Conservation (phyloP, 2,888 invertebrate genomes). For the Allygus modestus region DNA sequence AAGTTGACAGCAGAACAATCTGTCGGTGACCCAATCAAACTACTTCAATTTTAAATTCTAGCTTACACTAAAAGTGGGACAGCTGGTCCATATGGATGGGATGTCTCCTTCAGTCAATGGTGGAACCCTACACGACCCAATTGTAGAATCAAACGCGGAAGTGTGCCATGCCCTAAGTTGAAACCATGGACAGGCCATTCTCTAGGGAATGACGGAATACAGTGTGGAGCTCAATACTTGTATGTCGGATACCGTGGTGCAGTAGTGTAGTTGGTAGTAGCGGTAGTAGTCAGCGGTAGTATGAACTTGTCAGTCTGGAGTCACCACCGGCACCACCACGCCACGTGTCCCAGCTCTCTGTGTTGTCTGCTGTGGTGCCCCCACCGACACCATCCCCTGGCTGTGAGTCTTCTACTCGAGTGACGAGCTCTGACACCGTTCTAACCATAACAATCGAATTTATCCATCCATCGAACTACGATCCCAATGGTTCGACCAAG, state of each 20-base stretch:
- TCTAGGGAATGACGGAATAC: background rate
- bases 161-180: background rate
- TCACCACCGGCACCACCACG: slow-evolving; percentile 35
- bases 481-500: too few species aligned
- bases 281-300: background rate
- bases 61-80: too few species aligned
- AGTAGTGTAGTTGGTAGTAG: background rate
- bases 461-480: too few species aligned
- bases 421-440: background rate
- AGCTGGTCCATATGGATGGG: too few species aligned
- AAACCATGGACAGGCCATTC: slow-evolving; percentile 3
- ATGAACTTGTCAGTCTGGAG: background rate
- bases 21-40: too few species aligned
- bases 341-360: background rate
- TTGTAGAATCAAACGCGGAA: too few species aligned
- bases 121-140: too few species aligned
- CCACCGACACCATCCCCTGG: slow-evolving; percentile 21
- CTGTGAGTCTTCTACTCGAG: background rate
- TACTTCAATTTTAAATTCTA: too few species aligned
- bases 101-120: too few species aligned
- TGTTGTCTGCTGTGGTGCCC: slow-evolving; percentile 54
- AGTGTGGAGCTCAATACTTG: background rate
- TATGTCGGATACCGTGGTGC: background rate
- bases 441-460: too few species aligned
- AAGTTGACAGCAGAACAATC: too few species aligned